Conservation (phyloP, 2,797 vertebrate species). For the Pantherophis vulpinus region DNA sequence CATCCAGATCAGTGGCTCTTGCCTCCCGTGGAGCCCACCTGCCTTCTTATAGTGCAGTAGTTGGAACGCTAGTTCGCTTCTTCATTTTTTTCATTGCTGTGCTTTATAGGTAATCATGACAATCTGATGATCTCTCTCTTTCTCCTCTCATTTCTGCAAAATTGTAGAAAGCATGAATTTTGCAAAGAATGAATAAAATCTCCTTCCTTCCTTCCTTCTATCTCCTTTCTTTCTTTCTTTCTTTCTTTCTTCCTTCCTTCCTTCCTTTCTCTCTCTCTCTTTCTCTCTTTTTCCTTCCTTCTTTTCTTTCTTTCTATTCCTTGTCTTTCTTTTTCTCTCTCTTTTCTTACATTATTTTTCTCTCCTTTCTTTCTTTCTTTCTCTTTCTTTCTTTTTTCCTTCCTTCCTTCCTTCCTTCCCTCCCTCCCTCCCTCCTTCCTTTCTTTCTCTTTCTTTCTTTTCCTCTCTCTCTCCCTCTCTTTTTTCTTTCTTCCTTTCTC, state of each 20-base stretch:
- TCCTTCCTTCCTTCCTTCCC: neutral
- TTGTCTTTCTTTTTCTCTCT: neutral
- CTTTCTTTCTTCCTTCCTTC: too few relatives aligned
- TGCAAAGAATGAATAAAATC: neutral
- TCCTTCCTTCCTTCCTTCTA: neutral
- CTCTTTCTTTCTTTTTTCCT: too few relatives aligned
- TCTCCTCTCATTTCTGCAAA: constrained; percentile 14
- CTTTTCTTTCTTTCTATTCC: neutral
- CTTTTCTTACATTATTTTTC: too few relatives aligned
- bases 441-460: neutral
- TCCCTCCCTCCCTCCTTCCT: too few relatives aligned
- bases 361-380: too few relatives aligned
- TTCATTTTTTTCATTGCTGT: constrained; percentile 69
- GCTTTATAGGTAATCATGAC: constrained; percentile 70
- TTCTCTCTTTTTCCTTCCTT: too few relatives aligned
- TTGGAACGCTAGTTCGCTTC: constrained; percentile 73
- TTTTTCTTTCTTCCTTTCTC: too few relatives aligned
- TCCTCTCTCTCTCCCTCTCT: accelerated
- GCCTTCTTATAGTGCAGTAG: constrained; percentile 62
- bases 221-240: too few relatives aligned
- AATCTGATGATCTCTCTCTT: constrained; percentile 28
- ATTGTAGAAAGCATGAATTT: neutral
- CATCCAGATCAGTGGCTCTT: constrained; percentile 33
- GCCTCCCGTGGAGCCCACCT: constrained; percentile 51
- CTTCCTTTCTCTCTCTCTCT: too few relatives aligned